Base-by-base conservation (phyloP, 2,797 vertebrate species). In the Tauraco hartlaubi region DNA sequence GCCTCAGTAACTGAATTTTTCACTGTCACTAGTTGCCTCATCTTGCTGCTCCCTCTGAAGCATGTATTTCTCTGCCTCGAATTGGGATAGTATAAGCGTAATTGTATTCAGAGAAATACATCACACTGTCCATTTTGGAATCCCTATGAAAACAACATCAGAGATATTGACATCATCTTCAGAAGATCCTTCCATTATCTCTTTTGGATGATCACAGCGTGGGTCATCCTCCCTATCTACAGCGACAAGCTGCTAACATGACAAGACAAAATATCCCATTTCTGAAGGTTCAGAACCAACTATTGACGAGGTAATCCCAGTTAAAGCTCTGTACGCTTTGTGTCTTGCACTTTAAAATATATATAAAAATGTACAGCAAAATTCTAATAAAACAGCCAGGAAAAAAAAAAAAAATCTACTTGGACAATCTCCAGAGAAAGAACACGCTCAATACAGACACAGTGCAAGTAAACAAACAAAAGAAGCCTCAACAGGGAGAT, bases 1-100 rank as follows among this genome's bases (percentile, higher is more conserved):
- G 96, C 97, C 89, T 96, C 90, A 91, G 82, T 95, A 96, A 96
- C 87, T 92, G 93, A 97, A 97, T 97, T 97, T 97, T 98, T 98
- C 97, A 98, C 96, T 95, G 95, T 97, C 96, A 96, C 76, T 87
- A 43, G 61, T 93, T 89, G 72, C 88, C 85, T 78, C 75, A 78
- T 85, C 82, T 71, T 79, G 96, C 74, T 74, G 43, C 76, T 95
- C 76, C 95, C 89, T 96, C 73, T 88, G 88, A 97, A 92, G 59
- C 44, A 46, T 44, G 52, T 39, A 69, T 76, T 85, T 89, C 64
- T 88, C 71, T 93, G 51, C 71, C 77, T 75, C 5, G 0, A 56
- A 85, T 1, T 46, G 56, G 56, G 89, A 31, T 17, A 59, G 29
- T 7, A 11, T 21, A 31, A 58, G 44, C 4, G 2, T 75, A 76